phyloP scores from a whole-genome alignment of 2,888 invertebrate genomes.

The Eucriotettix oculatus region DNA sequence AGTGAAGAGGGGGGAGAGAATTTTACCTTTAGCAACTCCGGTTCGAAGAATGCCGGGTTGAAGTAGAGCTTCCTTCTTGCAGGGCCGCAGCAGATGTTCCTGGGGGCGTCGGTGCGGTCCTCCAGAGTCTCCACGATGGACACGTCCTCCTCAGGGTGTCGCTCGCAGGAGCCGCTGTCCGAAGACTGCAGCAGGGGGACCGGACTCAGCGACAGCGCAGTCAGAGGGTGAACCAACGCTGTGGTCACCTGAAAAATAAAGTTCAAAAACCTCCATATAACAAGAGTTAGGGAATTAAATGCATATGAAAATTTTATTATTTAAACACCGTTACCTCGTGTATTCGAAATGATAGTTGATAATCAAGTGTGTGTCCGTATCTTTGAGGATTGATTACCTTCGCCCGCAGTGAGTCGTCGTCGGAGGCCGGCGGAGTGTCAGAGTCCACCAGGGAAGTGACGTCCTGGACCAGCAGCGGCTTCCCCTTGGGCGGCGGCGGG shows the following conservation, averaged over 20 bases:
- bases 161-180: slow-evolving; percentile 35
- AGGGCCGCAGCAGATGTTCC: slow-evolving; percentile 38
- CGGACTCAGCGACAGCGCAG: slow-evolving; percentile 9
- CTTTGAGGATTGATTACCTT: no score
- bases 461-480: slow-evolving; percentile 54
- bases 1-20: no score
- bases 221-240: slow-evolving; percentile 50
- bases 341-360: no score
- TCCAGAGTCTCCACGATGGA: slow-evolving; percentile 70
- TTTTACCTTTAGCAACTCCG: slow-evolving; percentile 62
- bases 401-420: no score
- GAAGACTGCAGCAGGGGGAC: not conserved
- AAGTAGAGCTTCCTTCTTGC: slow-evolving; percentile 64
- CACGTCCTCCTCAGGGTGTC: slow-evolving; percentile 69
- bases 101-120: slow-evolving; percentile 34
- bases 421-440: no score
- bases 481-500: slow-evolving; percentile 48
- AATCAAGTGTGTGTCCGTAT: no score
- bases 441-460: slow-evolving; percentile 20
- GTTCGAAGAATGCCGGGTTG: slow-evolving; percentile 83
- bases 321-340: no score
- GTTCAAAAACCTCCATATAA: no score
- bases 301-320: no score
- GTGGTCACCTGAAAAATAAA: slow-evolving; percentile 36
- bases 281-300: no score